phyloP scores from a whole-genome alignment of 1,140 invertebrate species.

The Yoshiicerus persimilis region DNA sequence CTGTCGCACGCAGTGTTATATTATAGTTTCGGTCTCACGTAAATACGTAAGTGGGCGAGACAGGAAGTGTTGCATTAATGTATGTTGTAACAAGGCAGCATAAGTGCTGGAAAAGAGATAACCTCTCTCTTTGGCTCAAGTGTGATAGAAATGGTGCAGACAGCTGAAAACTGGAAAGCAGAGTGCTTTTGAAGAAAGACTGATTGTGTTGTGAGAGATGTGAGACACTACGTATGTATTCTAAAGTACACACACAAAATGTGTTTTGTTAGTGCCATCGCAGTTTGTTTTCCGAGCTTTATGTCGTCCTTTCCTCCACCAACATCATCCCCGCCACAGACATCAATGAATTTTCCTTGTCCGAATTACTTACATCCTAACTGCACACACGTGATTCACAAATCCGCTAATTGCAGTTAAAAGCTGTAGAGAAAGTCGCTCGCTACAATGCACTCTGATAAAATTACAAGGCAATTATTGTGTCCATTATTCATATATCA shows the following conservation, averaged over 20 bases:
- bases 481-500: no score
- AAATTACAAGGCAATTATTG: no score
- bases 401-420: no score
- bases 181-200: slow-evolving; percentile 19
- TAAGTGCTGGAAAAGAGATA: slow-evolving; percentile 1
- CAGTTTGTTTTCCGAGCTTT: not conserved
- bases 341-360: not conserved
- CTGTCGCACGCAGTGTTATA: not conserved
- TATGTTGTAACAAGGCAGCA: not conserved
- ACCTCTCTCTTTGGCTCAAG: not conserved
- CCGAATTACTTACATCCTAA: not conserved
- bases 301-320: not conserved
- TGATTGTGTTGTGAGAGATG: not conserved
- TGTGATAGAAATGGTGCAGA: not conserved
- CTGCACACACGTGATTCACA: no score
- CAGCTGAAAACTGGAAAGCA: slow-evolving; percentile 9
- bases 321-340: not conserved
- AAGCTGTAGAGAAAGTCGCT: no score
- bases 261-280: not conserved
- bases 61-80: slow-evolving; percentile 1
- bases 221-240: not conserved
- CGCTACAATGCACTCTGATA: no score
- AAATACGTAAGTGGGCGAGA: not conserved
- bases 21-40: not conserved
- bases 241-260: not conserved